Evolutionary conservation across 2,888 invertebrate species (phyloP).

Genomic region (Hecatera dysodea): DNA sequence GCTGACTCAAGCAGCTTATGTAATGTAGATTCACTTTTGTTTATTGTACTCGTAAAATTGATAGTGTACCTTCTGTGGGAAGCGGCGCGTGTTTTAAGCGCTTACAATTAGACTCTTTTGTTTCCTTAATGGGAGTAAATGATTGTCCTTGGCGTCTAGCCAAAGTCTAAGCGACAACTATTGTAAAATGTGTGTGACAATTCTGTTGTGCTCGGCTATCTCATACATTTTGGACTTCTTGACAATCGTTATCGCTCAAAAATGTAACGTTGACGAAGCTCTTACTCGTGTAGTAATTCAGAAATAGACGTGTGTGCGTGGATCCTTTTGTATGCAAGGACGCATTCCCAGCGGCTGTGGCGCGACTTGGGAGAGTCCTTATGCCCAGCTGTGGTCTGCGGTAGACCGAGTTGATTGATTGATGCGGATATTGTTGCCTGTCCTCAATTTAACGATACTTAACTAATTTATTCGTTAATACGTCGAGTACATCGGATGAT

Average conservation of each 20-base stretch:
- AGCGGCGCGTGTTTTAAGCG: slow-evolving; percentile 10
- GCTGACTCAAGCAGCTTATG: slow-evolving; percentile 54
- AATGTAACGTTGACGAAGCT: not conserved
- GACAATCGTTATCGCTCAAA: not conserved
- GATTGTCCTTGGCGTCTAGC: not conserved
- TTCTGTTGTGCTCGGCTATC: not conserved
- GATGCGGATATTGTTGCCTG: slow-evolving; percentile 45
- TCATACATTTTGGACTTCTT: not conserved
- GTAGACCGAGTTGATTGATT: slow-evolving; percentile 27
- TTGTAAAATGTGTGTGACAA: not conserved
- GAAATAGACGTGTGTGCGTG: not conserved
- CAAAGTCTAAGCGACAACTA: not conserved
- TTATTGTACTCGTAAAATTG: slow-evolving; percentile 42
- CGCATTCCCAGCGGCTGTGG: not conserved
- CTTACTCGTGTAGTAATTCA: not conserved
- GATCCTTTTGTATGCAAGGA: slow-evolving; percentile 1
- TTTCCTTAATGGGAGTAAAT: not conserved
- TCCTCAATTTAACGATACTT: slow-evolving; percentile 43
- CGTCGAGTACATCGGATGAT: slow-evolving; percentile 21
- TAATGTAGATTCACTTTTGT: slow-evolving; percentile 58
- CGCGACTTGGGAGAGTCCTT: slow-evolving; percentile 11
- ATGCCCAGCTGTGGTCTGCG: slow-evolving; percentile 15
- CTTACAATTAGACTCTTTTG: not conserved
- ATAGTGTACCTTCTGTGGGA: slow-evolving; percentile 43
- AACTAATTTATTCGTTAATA: slow-evolving; percentile 38